phyloP scores from a whole-genome alignment of 2,113 vertebrate genomes.

The Amphiprion percula region DNA sequence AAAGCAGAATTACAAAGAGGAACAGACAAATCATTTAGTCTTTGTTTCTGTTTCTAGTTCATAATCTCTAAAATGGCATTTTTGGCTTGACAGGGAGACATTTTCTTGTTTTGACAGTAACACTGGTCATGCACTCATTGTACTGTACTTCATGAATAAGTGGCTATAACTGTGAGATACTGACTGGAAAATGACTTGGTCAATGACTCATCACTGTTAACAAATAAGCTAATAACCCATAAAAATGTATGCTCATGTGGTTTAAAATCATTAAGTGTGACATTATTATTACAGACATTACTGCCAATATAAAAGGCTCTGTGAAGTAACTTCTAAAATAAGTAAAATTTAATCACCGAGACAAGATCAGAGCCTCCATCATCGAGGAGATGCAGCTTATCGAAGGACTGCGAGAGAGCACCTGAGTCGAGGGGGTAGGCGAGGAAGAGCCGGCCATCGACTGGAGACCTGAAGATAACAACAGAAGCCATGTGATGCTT shows the following conservation, averaged over 20 bases:
- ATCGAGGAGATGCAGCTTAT: constrained; percentile 91
- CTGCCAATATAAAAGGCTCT: too few species aligned
- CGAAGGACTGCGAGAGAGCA: constrained; percentile 88
- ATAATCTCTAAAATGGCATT: not conserved
- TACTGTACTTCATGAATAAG: not conserved
- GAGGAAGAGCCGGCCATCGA: constrained; percentile 90
- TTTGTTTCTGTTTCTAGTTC: too few species aligned
- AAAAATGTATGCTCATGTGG: not conserved
- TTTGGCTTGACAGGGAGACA: not conserved
- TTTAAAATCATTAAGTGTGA: not conserved
- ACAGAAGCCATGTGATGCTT: constrained; percentile 19
- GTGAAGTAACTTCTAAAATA: not conserved
- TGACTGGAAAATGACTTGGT: not conserved
- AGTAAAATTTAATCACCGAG: constrained; percentile 81
- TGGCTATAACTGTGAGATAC: not conserved
- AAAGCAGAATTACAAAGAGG: not conserved
- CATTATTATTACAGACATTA: not conserved
- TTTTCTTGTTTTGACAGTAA: not conserved
- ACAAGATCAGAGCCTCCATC: constrained; percentile 90
- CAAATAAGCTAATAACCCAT: too few species aligned
- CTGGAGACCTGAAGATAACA: constrained; percentile 85
- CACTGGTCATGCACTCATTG: too few species aligned
- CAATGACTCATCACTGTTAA: too few species aligned
- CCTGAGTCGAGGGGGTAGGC: constrained; percentile 89
- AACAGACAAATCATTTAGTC: not conserved